Base-by-base conservation (phyloP, 1,140 invertebrate genomes). In the Drosophila subobscura region DNA sequence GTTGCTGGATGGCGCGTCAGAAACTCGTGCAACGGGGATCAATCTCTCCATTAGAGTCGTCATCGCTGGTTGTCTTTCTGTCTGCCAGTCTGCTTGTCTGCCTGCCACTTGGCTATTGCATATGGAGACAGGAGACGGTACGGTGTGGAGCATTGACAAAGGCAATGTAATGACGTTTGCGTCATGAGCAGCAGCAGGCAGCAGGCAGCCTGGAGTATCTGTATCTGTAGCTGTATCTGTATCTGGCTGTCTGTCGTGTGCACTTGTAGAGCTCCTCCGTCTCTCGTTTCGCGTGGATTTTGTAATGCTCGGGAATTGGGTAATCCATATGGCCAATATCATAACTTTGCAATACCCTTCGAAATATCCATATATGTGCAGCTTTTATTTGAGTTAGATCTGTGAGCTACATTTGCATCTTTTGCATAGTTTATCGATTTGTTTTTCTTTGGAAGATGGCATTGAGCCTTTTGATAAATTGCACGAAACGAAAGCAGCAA, bases 161-260 rank as follows among this genome's bases (percentile, higher is more conserved):
- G 58, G 71, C 71, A 46, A 59, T 65, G 71, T 74, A 74, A 74
- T 74, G 71, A 74, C 65, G 71, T 68, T 68, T 68, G 63, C 66
- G 66, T 68, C 66, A 68, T 68, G 64, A 68, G 66, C 66, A 37
- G 33, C 25, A 27, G 25, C 25, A 27, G 25, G 25, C 25, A 27
- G 29, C 29, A 33, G 8, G 29, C 29, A 33, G 29, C 29, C 27
- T 33, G 7, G 8, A 68, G 63, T 68, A 44, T 56, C 63, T 47
- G 61, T 68, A 27, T 65, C 60, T 27, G 12, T 22, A 45, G 29
- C 25, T 27, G 41, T 64, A 47, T 64, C 56, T 50, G 44, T 56
- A 55, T 44, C 53, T 33, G 8, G 42, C 8, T 67, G 70, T 47
- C 63, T 66, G 71, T 59, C 72, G 72, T 75, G 71, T 75, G 71